Base-by-base conservation (phyloP, 1,140 invertebrate genomes). In the Physella acuta region DNA sequence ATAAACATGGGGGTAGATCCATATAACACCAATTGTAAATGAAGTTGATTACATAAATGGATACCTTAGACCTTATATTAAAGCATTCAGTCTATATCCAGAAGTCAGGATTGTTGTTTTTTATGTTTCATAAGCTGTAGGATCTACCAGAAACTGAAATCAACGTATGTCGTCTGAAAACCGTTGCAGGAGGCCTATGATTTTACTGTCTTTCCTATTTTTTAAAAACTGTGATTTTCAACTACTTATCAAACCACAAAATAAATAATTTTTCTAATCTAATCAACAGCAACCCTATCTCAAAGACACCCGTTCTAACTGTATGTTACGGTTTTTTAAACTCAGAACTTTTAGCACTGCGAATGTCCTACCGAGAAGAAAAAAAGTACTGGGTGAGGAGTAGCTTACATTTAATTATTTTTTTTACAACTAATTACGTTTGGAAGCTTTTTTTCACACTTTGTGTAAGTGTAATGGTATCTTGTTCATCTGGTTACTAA, bases 281-380 rank as follows among this genome's bases (percentile, higher is more conserved):
- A 14, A 5, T 5, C 1, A 36, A 2, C 49, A 64, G 65, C 5
- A 62, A 70, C 24, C 67, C 60, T 0, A 37, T 49, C 1, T 51
- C 58, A 31, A 64, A 51, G 26, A 52, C 56, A 16, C 68, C 72
- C 11, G 72, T 73, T 17, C 53, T 73, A 31, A 39, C 44, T 28
- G 55, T 73, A 14, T 67, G 72, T n/a, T 59, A 68, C 33, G 72
- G 72, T 14, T 73, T 73, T 44, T 28, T 63, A 5, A 55, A 73
- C 55, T 33, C 36, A 3, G 72, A 73, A 55, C 69, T 73, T n/a
- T 36, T 11, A 52, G 24, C 65, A 0, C n/a, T 52, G 1, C 64
- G 59, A 24, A 24, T 58, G 26, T 14, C 16, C 51, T 53, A 20
- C 31, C 20, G 33, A 16, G 33, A 55, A 39, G 59, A 70, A 55